These are phyloP conservation scores for Neopipo cinnamomea DNA, from an alignment of 2,113 vertebrate genomes.

Conservation along the genomic window DNA sequence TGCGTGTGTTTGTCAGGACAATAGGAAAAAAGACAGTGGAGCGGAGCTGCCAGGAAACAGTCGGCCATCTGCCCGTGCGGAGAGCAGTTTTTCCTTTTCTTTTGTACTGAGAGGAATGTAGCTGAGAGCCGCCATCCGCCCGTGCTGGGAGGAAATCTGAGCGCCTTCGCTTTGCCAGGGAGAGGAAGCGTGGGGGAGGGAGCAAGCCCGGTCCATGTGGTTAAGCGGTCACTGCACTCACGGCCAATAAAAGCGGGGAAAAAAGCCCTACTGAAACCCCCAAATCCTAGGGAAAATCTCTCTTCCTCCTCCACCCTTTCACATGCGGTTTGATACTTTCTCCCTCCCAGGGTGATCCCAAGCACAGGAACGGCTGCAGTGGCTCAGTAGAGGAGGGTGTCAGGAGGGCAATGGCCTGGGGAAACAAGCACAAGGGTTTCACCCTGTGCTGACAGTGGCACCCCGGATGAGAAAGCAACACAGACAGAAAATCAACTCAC, in stretches of 20 bases:
- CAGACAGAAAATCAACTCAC: background rate
- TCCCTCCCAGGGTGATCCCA: background rate
- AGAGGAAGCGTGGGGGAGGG: constrained; percentile 56
- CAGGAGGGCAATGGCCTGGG: accelerated
- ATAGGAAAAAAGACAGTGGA: constrained; percentile 21
- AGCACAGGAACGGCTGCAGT: background rate
- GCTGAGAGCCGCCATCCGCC: constrained; percentile 26
- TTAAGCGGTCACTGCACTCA: constrained; percentile 27
- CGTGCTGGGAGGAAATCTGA: constrained; percentile 55
- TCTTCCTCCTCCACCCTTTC: background rate
- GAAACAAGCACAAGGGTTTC: background rate
- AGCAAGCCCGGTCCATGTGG: background rate
- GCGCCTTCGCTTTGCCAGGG: background rate
- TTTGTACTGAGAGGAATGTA: constrained; percentile 28
- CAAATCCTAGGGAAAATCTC: background rate
- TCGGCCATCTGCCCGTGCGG: background rate
- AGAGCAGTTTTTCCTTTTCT: constrained; percentile 21
- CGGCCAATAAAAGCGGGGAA: background rate
- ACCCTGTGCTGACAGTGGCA: background rate
- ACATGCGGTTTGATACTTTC: background rate
- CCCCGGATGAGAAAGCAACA: background rate
- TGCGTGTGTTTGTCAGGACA: constrained; percentile 9
- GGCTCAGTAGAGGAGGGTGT: accelerated
- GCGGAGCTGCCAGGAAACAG: constrained; percentile 42
- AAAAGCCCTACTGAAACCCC: background rate